Evolutionary conservation across 2,113 vertebrate species (phyloP).

Genomic region (Pithys albifrons): DNA sequence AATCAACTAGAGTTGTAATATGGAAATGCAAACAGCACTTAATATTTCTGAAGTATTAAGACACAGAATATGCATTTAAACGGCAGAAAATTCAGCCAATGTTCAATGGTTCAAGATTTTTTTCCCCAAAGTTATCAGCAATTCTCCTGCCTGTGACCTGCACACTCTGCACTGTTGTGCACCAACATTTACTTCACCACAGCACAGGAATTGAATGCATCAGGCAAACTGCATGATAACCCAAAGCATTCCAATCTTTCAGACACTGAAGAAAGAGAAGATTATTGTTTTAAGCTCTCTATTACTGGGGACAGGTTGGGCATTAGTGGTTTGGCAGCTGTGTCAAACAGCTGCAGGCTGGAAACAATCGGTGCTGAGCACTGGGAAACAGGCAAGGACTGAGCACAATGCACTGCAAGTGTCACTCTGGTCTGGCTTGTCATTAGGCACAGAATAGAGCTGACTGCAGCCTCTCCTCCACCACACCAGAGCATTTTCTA

Average conservation of each 20-base stretch:
- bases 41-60: neutral
- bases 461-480: neutral
- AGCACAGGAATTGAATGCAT: rapidly evolving
- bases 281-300: neutral
- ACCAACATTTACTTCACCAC: neutral
- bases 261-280: neutral
- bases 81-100: neutral
- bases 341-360: neutral
- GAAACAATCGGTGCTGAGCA: constrained; percentile 9
- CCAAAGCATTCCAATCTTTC: neutral
- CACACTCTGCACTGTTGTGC: neutral
- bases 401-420: neutral
- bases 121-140: neutral
- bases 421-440: neutral
- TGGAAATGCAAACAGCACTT: neutral
- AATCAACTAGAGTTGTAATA: neutral
- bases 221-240: neutral
- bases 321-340: constrained; percentile 20
- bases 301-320: neutral
- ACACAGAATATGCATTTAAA: neutral
- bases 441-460: neutral
- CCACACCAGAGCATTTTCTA: neutral
- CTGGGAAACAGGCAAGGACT: neutral
- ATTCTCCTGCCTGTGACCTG: neutral
- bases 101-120: neutral